Evolutionary conservation across 35 echinoderm and acorn worm genomes (phyloP), one percentile per base, ranked within the genome.

Genomic region (Acanthaster planci): DNA sequence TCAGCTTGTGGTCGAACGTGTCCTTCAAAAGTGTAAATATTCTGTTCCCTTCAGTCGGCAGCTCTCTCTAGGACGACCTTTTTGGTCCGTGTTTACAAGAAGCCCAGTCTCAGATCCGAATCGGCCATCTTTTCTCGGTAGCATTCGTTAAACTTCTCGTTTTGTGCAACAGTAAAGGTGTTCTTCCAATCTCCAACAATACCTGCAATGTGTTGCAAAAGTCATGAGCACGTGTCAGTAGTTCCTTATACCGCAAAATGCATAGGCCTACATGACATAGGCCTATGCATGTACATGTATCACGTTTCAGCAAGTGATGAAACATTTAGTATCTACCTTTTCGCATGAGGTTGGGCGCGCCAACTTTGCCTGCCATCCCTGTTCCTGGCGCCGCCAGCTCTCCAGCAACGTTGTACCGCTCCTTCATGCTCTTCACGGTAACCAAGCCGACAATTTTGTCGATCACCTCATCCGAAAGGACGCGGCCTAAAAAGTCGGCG

Each of bases 111-210:
- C 39, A 93, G 52, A 0, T 57, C 86, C 39, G 85, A 82, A 50
- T 77, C 81, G 29, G 76, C 72, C 81, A 93, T 60, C 51, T 81
- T 93, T 50, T 89, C 68, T 39, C 18, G 37, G 55, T 89, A 93
- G 76, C 84, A 31, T 19, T 47, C 75, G 55, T 93, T 86, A 57
- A 93, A 89, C 18, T 8, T 15, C 38, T 78, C 86, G 50, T 85
- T 93, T 81, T 93, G 91, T 47, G 67, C 80, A 23, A 84, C 91
- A 31, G 87, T 85, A 76, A 93, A 93, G 38, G 83, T 84, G n/a
- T 89, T 93, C 76, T 89, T 89, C 91, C 91, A 93, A 78, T 93
- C 91, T 60, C 91, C 91, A 57, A 93, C 86, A 39, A 57, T 55
- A 8, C 91, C 91, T 93, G 59, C 7, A 81, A 40, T 39, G 55